Base-by-base conservation (phyloP, 2,797 vertebrate species). In the Neostethus bicornis region DNA sequence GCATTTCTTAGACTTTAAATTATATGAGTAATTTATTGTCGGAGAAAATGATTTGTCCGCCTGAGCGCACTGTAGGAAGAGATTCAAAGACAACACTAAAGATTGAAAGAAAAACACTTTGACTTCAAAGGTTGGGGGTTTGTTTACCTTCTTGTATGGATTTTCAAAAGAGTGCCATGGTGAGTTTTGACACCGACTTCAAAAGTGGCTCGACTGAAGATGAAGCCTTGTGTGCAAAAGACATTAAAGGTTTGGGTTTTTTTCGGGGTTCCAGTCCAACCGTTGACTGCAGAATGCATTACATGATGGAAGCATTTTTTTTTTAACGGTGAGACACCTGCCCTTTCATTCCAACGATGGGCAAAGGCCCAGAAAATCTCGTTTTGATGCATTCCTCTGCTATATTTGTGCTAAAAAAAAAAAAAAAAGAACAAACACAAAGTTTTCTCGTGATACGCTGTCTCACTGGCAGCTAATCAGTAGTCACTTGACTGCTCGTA, bases 331-430 rank as follows among this genome's bases (percentile, higher is more conserved):
- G 61, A 77, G 77, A 66, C 75, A 83, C 74, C 74, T 74, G 78
- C 76, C 75, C 79, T 86, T 79, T 86, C 81, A 78, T 85, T 81
- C 72, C 79, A 78, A 66, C 66, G 61, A 80, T 39, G 81, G 81
- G 70, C 79, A 64, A 31, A 2, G 61, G 45, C 61, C 81, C 78
- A 71, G 71, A 76, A n/a, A 70, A 73, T 78, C 52, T 61, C 45
- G 84, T 83, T 86, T 88, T 85, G 79, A 88, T 79, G 83, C 79
- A 74, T 88, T 86, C 70, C 80, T 84, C 81, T 84, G 85, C 88
- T 79, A 76, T 86, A 73, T 85, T 85, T 90, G 84, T 87, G 83
- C 77, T 76, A 46, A 78, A 71, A 65, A 60, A 73, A 64, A 41
- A 2, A 47, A 80, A 70, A 64, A 61, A 73, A n/a, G n/a, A n/a